Percentiles rank a stretch among this genome's conserved stretches.
Conservation (phyloP, 2,797 vertebrate genomes). For the Chanos chanos region DNA sequence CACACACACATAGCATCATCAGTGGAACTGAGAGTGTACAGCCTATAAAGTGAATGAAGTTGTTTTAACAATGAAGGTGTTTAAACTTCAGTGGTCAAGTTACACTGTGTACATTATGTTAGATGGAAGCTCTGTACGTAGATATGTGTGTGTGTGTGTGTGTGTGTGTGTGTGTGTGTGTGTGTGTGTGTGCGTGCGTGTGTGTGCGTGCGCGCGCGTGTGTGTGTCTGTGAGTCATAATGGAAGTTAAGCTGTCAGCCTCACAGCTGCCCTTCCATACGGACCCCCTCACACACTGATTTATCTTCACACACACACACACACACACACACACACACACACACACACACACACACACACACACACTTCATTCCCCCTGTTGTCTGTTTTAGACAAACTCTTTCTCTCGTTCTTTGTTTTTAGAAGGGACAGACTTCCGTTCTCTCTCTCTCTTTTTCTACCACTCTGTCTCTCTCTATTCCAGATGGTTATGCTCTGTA, state of each 20-base stretch:
- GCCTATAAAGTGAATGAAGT: no score
- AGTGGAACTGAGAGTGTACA: conserved; percentile 24
- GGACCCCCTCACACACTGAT: conserved; percentile 25
- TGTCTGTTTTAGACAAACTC: not conserved
- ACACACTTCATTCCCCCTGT: not conserved
- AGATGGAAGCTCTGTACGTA: not conserved
- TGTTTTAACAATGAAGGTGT: no score
- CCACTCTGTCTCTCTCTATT: conserved; percentile 42
- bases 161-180: not conserved
- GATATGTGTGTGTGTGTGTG: not conserved
- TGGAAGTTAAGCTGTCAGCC: conserved; percentile 42
- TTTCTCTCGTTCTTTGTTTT: conserved; percentile 17
- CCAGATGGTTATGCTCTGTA: conserved; percentile 84
- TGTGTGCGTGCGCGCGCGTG: conserved; percentile 60
- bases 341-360: not conserved
- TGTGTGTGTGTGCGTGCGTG: conserved; percentile 7
- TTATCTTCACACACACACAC: conserved; percentile 25
- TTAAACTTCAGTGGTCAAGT: no score
- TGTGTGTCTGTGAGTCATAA: conserved; percentile 66
- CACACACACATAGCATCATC: not conserved
- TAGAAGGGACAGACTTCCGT: conserved; percentile 18
- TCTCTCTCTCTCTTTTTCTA: conserved; percentile 32
- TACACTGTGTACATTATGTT: not conserved
- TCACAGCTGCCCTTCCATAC: conserved; percentile 47
- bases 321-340: conserved; percentile 16